Evolutionary conservation across 2,797 vertebrate species (phyloP), one percentile per base, ranked within the genome.

Genomic region (Oreortyx pictus): DNA sequence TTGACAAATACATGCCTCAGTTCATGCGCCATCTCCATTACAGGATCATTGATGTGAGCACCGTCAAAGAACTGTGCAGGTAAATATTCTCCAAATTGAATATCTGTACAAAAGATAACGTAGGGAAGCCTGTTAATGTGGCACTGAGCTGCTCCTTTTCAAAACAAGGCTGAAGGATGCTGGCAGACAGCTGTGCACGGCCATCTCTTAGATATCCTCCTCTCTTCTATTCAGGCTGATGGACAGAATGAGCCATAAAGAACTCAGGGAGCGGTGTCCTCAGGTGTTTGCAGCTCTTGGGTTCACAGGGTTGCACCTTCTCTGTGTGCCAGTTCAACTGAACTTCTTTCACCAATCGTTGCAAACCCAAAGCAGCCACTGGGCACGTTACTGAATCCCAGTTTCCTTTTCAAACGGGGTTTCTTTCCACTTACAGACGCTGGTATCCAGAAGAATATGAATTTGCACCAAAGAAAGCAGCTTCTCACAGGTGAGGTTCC

Each of bases 11-110:
- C 96, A 99, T 99, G 99, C 98, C 99, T 15, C 99, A 99, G 98
- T 99, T 99, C 93, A 99, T 99, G 99, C 98, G 97, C 94, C 99
- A 99, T 78, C 98, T 99, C 65, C 99, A 99, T 97, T 99, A 99
- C 97, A 97, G 99, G 86, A 99, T 99, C 95, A 96, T 99, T 23
- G 99, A 99, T 9, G 99, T 99, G 92, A 99, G 99, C 98, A 99
- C 99, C 29, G 97, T 99, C 94, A 99, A 99, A 96, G 99, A 99
- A 72, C 98, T 99, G 15, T 99, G 99, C 98, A 99, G 99, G 99
- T 98, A 91, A 97, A 14, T 31, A 70, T 54, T 65, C 20, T 70
- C 44, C 71, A 67, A 52, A 12, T 67, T 13, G 44, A 56, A 60
- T 3, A n/a, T 29, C 22, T 8, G 6, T 18, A 9, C 6, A 52